These are phyloP conservation scores for Chymomyza procnemis DNA, from an alignment of 2,888 invertebrate genomes.

Conservation along the genomic window DNA sequence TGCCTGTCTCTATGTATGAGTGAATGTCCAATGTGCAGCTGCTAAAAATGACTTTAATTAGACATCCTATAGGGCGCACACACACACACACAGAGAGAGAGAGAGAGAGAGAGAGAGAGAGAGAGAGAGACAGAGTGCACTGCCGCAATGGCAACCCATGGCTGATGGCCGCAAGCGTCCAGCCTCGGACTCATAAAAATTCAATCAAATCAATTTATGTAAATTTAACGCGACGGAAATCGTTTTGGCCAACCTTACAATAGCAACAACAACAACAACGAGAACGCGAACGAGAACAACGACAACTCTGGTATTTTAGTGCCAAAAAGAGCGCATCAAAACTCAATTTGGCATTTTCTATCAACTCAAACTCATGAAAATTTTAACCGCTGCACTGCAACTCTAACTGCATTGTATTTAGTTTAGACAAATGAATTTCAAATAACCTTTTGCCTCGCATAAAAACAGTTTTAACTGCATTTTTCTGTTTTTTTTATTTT, in stretches of 20 bases:
- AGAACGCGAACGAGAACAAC: background rate
- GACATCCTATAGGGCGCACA: conserved; percentile 27
- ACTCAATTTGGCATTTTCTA: background rate
- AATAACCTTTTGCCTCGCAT: conserved; percentile 41
- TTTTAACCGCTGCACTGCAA: background rate
- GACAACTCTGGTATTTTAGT: background rate
- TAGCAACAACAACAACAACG: conserved; percentile 1
- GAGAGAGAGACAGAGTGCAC: too few relatives aligned
- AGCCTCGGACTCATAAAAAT: conserved; percentile 73
- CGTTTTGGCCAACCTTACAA: conserved; percentile 16
- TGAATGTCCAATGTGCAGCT: conserved; percentile 37
- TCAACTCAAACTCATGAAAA: background rate
- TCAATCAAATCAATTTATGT: conserved; percentile 79
- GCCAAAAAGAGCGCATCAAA: background rate
- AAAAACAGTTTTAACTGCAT: conserved; percentile 55
- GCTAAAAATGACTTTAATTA: conserved; percentile 69
- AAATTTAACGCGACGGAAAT: conserved; percentile 75
- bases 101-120: background rate
- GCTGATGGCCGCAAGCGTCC: background rate
- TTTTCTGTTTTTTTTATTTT: too few relatives aligned
- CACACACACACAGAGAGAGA: background rate
- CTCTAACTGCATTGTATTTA: conserved; percentile 58
- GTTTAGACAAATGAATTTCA: conserved; percentile 63
- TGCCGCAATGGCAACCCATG: background rate
- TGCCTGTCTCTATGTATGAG: background rate